Evolutionary conservation across 2,888 invertebrate genomes (phyloP), one percentile per base, ranked within the genome.

Genomic region (Drosophila sordidula): DNA sequence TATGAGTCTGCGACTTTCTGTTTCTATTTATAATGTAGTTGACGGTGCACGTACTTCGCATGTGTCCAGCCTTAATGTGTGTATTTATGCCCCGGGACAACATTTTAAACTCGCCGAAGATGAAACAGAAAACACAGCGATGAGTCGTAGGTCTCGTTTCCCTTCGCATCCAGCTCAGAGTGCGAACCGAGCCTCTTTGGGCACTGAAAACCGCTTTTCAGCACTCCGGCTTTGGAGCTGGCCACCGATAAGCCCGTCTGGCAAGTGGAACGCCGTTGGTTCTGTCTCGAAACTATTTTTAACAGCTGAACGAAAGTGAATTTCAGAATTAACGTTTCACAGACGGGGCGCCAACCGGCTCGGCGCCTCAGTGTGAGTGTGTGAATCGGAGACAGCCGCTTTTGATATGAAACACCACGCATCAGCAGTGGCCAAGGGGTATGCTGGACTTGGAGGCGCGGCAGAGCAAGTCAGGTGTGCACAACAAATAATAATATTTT

Each of bases 231-330:
- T 38, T 44, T 49, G 25, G 39, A 26, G 56, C 8, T 41, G 39
- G 22, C 44, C 44, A 26, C 14, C 38, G 50, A 41, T 54, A 36
- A 66, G 66, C 50, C 42, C 16, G 65, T 41, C 58, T 39, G 39
- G 41, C 62, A 80, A 63, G 78, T 84, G 81, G 73, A 71, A 61
- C 58, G 67, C 36, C 62, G 52, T 55, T 25, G 44, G 22, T 29
- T 41, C 39, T 42, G 77, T 26, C 55, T 58, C 32, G 54, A 58
- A 57, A 81, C 88, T 82, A 84, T 89, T 89, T 89, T 78, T 80
- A 83, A 78, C 78, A 45, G 54, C 61, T 55, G 51, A 84, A 81
- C 75, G 82, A 83, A 83, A 83, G 82, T 83, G 89, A 83, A 87
- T 81, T 75, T 86, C 68, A 39, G 77, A 82, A 71, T 66, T 64